These are phyloP conservation scores for Pungitius pungitius DNA, from an alignment of 2,113 vertebrate genomes.

Conservation along the genomic window DNA sequence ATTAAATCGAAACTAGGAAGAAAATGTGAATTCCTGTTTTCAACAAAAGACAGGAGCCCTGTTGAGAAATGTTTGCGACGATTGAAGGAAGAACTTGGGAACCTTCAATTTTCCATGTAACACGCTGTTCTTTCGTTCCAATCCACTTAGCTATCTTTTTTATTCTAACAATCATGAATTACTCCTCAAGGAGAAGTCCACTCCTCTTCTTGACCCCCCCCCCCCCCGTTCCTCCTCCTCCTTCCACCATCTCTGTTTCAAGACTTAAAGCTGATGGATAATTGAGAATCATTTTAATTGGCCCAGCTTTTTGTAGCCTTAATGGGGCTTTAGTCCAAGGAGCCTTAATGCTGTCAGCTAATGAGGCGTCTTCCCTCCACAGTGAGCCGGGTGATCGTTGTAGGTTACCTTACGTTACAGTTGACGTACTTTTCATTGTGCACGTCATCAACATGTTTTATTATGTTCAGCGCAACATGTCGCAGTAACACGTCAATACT, in stretches of 20 bases:
- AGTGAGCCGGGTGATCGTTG: too few species aligned
- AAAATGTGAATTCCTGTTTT: conserved; percentile 6
- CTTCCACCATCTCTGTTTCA: neutral
- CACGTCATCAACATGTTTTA: too few species aligned
- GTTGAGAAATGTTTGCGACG: neutral
- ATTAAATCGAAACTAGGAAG: conserved; percentile 18
- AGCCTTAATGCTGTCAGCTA: too few species aligned
- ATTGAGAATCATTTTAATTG: too few species aligned
- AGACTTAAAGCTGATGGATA: neutral
- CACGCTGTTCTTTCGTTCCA: neutral
- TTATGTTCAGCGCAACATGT: too few species aligned
- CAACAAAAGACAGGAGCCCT: neutral
- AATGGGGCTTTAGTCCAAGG: too few species aligned
- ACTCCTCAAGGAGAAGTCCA: neutral
- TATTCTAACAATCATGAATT: neutral
- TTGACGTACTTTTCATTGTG: too few species aligned
- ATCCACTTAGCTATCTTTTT: neutral
- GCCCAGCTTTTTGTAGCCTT: too few species aligned
- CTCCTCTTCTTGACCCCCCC: neutral
- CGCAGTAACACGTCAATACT: too few species aligned
- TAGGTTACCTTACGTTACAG: too few species aligned
- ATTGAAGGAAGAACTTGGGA: neutral
- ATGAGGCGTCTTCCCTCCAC: too few species aligned
- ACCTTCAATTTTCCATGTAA: neutral
- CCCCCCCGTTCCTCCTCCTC: too few species aligned